These are phyloP conservation scores for Fabriciana adippe DNA, from an alignment of 2,888 invertebrate genomes.

Conservation along the genomic window DNA sequence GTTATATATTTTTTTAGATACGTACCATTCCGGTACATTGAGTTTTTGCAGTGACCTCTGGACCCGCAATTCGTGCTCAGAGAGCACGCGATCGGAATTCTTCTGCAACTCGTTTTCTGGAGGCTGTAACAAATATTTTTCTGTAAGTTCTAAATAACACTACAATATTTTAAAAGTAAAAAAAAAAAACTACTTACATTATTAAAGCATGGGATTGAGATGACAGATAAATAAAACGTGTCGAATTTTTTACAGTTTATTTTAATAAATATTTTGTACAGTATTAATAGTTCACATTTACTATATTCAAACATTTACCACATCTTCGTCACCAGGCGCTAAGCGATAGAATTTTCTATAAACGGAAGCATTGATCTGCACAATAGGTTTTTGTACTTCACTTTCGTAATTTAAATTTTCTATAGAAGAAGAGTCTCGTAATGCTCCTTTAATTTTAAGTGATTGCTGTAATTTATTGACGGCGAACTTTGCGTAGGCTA, in stretches of 20 bases:
- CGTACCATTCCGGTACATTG: conserved; percentile 96
- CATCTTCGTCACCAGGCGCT: conserved; percentile 58
- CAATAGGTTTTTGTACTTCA: conserved; percentile 40
- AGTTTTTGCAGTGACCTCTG: conserved; percentile 96
- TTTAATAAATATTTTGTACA: background rate
- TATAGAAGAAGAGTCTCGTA: conserved; percentile 71
- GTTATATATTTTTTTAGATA: conserved; percentile 11
- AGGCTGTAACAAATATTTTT: conserved; percentile 84
- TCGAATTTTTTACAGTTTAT: background rate
- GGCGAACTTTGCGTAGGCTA: conserved; percentile 65
- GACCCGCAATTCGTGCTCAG: conserved; percentile 96
- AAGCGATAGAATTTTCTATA: conserved; percentile 61
- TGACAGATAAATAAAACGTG: conserved; percentile 1
- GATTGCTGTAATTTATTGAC: conserved; percentile 66
- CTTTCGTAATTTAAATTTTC: conserved; percentile 53
- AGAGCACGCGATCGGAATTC: conserved; percentile 91
- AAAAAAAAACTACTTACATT: conserved; percentile 20
- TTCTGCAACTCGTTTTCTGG: conserved; percentile 97
- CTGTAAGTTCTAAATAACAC: conserved; percentile 8
- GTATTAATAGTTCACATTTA: conserved; percentile 28
- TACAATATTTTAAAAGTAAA: conserved; percentile 1
- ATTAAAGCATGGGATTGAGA: background rate
- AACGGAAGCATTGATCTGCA: conserved; percentile 47
- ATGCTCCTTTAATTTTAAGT: conserved; percentile 54
- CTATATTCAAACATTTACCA: conserved; percentile 56